These are phyloP conservation scores for Podocnemis expansa DNA, from an alignment of 2,113 vertebrate genomes.

Conservation along the genomic window DNA sequence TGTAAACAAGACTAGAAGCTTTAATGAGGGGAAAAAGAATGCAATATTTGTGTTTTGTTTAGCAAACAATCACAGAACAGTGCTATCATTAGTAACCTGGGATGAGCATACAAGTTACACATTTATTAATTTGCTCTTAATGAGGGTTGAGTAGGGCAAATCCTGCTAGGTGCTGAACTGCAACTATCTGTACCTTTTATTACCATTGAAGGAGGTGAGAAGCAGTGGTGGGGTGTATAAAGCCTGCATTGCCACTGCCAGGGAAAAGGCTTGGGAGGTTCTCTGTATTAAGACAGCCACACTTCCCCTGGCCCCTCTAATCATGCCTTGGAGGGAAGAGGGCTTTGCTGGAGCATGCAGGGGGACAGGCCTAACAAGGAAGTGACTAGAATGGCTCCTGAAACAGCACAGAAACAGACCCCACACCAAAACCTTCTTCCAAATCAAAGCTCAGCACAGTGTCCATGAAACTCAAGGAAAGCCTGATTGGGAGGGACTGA, in stretches of 20 bases:
- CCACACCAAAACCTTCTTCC: neutral
- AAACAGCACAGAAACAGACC: neutral
- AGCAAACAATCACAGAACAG: neutral
- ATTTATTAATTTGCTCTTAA: constrained; percentile 25
- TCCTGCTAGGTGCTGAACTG: neutral
- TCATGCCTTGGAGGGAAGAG: neutral
- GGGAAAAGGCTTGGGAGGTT: neutral
- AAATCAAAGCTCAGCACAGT: neutral
- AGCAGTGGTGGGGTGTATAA: neutral
- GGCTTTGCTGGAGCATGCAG: neutral
- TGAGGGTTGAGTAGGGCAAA: neutral
- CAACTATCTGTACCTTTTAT: neutral
- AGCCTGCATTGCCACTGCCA: neutral
- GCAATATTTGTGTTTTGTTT: neutral
- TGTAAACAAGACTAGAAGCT: neutral
- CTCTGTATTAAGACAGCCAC: neutral
- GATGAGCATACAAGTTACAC: neutral
- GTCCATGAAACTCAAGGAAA: neutral
- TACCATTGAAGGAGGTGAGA: fast-evolving
- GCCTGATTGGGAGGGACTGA: neutral
- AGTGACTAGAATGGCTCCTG: neutral
- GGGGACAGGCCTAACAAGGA: neutral
- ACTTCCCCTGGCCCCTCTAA: neutral
- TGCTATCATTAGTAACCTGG: neutral
- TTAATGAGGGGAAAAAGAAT: neutral